A percentile compares a stretch with the other conserved stretches of the same genome.
Conservation (phyloP, 2,113 vertebrate genomes). For the Calidris pygmaea region DNA sequence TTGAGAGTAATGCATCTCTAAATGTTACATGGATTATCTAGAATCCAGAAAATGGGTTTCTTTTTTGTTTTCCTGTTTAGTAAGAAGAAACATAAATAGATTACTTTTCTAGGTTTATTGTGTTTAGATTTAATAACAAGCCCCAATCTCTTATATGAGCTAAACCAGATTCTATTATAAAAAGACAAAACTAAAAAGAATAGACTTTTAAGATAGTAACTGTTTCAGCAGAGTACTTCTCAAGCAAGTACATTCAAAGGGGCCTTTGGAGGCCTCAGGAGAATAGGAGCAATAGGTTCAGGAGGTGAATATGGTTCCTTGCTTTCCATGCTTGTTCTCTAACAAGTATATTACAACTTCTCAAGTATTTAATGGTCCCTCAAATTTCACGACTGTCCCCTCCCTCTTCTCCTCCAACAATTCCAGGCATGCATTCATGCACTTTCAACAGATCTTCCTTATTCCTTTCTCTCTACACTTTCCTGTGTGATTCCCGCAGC, state of each 20-base stretch:
- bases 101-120: not conserved
- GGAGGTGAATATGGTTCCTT: not conserved
- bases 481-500: not conserved
- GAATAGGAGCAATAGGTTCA: not conserved
- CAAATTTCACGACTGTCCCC: not conserved
- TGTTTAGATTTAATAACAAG: not conserved
- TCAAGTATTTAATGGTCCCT: not conserved
- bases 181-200: not conserved
- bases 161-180: not conserved
- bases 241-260: not conserved
- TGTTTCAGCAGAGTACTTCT: not conserved
- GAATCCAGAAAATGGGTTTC: not conserved
- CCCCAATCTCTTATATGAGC: not conserved
- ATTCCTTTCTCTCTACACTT: not conserved
- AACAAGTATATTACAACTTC: not conserved
- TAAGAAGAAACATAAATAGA: slow-evolving; percentile 2
- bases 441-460: not conserved
- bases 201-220: not conserved
- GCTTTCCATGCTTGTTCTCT: not conserved
- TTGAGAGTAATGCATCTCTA: not conserved
- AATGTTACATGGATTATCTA: not conserved
- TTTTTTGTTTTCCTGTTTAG: not conserved
- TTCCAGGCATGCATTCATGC: not conserved
- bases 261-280: not conserved
- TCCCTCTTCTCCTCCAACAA: not conserved